Percentiles rank a stretch among this genome's conserved stretches.
Evolutionary conservation across 2,888 invertebrate species (phyloP).

Genomic region (Lacanobia wlatinum): DNA sequence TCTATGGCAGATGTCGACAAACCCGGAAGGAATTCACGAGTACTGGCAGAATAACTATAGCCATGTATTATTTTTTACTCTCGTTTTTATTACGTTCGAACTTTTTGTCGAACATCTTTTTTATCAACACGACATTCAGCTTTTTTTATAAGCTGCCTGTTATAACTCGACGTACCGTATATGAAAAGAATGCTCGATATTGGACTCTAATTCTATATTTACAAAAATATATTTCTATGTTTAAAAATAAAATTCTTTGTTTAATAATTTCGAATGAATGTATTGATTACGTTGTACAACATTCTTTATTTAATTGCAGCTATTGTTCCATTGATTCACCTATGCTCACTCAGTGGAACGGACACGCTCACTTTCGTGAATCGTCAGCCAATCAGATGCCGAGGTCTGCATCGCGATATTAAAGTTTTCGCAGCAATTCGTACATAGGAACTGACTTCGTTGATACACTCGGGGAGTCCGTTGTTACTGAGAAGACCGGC

Average conservation of each 20-base stretch:
- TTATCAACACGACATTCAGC: constrained; percentile 11
- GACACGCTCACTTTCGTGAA: constrained; percentile 57
- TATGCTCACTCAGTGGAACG: constrained; percentile 59
- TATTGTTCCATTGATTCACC: constrained; percentile 36
- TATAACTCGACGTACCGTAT: background rate
- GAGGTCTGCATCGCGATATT: constrained; percentile 76
- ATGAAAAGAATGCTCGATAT: background rate
- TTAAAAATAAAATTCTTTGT: too few relatives aligned
- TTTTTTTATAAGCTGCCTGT: background rate
- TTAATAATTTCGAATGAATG: background rate
- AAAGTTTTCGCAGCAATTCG: constrained; percentile 67
- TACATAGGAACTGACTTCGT: constrained; percentile 62
- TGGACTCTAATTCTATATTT: background rate
- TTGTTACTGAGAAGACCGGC: constrained; percentile 88
- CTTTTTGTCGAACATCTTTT: constrained; percentile 27
- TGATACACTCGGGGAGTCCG: constrained; percentile 80
- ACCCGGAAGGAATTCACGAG: too few relatives aligned
- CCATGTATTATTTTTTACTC: constrained; percentile 23
- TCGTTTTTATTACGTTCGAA: background rate
- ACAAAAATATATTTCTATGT: background rate
- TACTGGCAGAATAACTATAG: background rate
- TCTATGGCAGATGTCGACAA: background rate
- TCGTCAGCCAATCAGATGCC: constrained; percentile 73
- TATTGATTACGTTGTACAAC: background rate
- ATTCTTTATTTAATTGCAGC: constrained; percentile 30